A percentile compares a stretch with the other conserved stretches of the same genome.
phyloP scores from a whole-genome alignment of 1,140 invertebrate genomes.

The Eurytemora carolleeae region DNA sequence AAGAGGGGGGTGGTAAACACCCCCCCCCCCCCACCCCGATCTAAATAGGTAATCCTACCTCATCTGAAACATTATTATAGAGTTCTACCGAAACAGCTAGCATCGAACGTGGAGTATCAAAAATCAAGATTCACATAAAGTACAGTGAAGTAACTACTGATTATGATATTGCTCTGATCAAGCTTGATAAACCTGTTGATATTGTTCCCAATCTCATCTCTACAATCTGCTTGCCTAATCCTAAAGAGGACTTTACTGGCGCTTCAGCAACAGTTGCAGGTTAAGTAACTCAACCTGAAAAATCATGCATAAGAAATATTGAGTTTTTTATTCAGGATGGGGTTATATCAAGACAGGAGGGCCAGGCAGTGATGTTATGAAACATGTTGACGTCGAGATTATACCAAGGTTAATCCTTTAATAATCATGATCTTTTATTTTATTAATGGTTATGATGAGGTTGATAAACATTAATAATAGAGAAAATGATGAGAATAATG shows the following conservation, averaged over 20 bases:
- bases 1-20: no score
- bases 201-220: neutral
- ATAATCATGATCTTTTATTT: no score
- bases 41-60: no score
- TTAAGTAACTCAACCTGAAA: neutral
- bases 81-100: neutral
- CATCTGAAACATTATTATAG: no score
- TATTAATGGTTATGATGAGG: no score
- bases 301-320: neutral
- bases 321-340: neutral
- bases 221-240: neutral
- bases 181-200: conserved; percentile 5
- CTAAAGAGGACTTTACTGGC: neutral
- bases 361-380: neutral
- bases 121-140: neutral
- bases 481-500: no score
- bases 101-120: neutral
- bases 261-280: neutral
- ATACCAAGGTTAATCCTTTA: no score
- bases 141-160: conserved; percentile 15
- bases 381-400: neutral
- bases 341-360: neutral
- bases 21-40: no score
- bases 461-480: no score
- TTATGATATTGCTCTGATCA: conserved; percentile 17